A percentile compares a stretch with the other conserved stretches of the same genome.
Evolutionary conservation across 2,113 vertebrate species (phyloP).

Genomic region (Progne subis): DNA sequence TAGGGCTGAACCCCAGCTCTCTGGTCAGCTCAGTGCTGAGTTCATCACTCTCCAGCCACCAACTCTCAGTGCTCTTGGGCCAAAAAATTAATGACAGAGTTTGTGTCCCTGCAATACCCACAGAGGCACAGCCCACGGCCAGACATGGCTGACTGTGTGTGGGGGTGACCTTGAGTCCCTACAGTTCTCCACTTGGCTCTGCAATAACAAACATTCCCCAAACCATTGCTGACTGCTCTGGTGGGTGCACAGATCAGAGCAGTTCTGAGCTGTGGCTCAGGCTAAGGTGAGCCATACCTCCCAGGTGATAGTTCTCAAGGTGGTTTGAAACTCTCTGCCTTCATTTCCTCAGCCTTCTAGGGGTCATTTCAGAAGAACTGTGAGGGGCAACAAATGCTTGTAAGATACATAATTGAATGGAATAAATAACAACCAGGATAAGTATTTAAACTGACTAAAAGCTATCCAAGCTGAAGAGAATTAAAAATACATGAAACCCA

Average conservation of each 20-base stretch:
- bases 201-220: background rate
- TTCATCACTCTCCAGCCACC: background rate
- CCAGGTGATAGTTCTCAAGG: background rate
- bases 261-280: background rate
- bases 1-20: background rate
- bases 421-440: background rate
- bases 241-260: background rate
- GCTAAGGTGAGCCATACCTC: background rate
- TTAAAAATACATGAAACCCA: slow-evolving; percentile 5
- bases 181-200: fast-evolving
- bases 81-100: background rate
- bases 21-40: fast-evolving
- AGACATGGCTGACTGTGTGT: fast-evolving
- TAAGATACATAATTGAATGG: background rate
- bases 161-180: background rate
- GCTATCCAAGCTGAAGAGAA: background rate
- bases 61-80: background rate
- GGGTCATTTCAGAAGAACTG: background rate
- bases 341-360: background rate
- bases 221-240: background rate
- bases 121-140: background rate
- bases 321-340: background rate
- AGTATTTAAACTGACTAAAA: slow-evolving; percentile 13
- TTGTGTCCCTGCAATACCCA: background rate
- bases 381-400: background rate